Evolutionary conservation across 1,140 invertebrate species (phyloP), one percentile per base, ranked within the genome.

Genomic region (Trichonephila clavata): DNA sequence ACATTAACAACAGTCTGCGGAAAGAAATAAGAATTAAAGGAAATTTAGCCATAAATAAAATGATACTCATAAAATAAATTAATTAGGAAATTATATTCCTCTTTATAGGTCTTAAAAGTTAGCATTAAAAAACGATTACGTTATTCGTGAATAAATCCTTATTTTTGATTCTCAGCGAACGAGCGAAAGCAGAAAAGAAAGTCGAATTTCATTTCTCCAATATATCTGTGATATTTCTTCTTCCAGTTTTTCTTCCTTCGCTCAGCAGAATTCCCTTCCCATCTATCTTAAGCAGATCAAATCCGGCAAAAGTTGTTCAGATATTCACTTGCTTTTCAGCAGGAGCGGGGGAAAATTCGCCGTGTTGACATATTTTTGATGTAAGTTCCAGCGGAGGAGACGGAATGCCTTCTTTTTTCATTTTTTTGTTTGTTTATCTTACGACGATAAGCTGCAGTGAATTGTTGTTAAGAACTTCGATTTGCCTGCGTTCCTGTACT

Each of bases 331-430:
- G 27, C 61, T 87, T 87, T 87, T 63, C 59, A 59, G 21, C n/a
- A 20, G 27, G 13, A 86, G 59, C n/a, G 20, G 60, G 18, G 59
- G 61, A 87, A n/a, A 87, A 87, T 87, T 87, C 60, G 86, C 86
- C 86, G 6, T 65, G 86, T 87, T 87, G 86, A 87, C 86, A 87
- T 32, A 63, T 63, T 87, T 87, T 65, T 87, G 83, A 84, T 60
- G 57, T 57, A 59, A 60, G 50, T 59, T 60, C 57, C 57, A 50
- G n/a, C 50, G 57, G 21, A n/a, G 14, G 13, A 84, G 21, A 84
- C 24, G 83, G 14, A 16, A 50, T 50, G 3, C 50, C 50, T 50
- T 50, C 18, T 39, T 77, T 71, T 18, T 27, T 77, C 27, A 77
- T 32, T 77, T 77, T 77, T 32, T 27, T 77, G 32, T 77, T 77